Base-by-base conservation (phyloP, 2,888 invertebrate species). In the Torymus texanus region DNA sequence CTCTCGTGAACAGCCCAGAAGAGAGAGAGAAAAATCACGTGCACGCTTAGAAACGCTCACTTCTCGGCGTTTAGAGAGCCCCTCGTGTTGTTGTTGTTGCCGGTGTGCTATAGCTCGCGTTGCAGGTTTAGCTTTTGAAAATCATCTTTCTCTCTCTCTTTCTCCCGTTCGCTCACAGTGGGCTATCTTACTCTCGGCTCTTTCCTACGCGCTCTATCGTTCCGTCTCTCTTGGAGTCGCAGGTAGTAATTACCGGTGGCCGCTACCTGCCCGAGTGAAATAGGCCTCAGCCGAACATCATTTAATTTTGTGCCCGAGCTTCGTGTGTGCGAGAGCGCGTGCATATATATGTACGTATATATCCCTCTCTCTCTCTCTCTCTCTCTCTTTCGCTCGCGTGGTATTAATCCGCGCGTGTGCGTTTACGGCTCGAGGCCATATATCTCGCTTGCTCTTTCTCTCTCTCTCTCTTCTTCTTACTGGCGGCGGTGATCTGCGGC, bases 201-300 rank as follows among this genome's bases (percentile, higher is more conserved):
- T 41, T 5, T 8, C 8, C 29, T 41, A 1, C 76, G 67, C 67
- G 18, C 71, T 68, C 16, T 41, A 66, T 78, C 82, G 41, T 8
- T 70, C 59, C 24, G 24, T 16, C 59, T 71, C 61, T 58, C 71
- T 78, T 83, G 82, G 82, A 84, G 83, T 84, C 84, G 81, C 82
- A 88, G 88, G 89, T 88, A 88, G 90, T 89, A 90, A 90, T 90
- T 90, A 90, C 90, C 90, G 83, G 90, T 90, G 90, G 90, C 90
- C 88, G 90, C 90, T 90, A 90, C 90, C 90, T 90, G 89, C 88
- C 88, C 86, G 85, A 87, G 85, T 85, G 88, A 86, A 88, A 89
- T 88, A 88, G 88, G 88, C 89, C 87, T 78, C 71, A 75, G 85
- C 86, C 88, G 88, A 89, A 88, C 86, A 88, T 86, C 90, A 89